Percentiles rank a stretch among this genome's conserved stretches.
These are phyloP conservation scores for Rynchops niger DNA, from an alignment of 2,113 vertebrate species.

Conservation along the genomic window DNA sequence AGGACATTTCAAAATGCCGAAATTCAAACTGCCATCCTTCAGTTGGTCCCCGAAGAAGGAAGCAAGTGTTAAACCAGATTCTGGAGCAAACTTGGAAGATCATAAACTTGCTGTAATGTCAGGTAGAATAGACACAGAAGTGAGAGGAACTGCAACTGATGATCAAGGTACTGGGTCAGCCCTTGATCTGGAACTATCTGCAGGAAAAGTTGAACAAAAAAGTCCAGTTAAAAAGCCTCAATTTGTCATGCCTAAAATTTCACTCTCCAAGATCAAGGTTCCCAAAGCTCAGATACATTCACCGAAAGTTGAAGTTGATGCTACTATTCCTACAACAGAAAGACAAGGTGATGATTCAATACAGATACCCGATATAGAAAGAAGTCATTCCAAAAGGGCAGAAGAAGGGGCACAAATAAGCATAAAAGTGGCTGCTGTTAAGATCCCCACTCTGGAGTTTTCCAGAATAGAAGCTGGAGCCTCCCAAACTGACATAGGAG, in stretches of 20 bases:
- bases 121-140: not conserved
- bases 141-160: not conserved
- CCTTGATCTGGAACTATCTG: not conserved
- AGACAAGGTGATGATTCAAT: not conserved
- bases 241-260: conserved; percentile 49
- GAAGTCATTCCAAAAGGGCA: not conserved
- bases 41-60: conserved; percentile 66
- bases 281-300: not conserved
- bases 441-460: not conserved
- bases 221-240: not conserved
- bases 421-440: conserved; percentile 24
- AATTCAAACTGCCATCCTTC: conserved; percentile 68
- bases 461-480: not conserved
- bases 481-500: not conserved
- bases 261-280: conserved; percentile 36
- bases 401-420: conserved; percentile 18
- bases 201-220: not conserved
- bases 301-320: not conserved
- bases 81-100: not conserved
- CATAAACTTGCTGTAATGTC: not conserved
- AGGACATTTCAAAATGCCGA: conserved; percentile 62
- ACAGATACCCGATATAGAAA: conserved; percentile 27
- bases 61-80: not conserved
- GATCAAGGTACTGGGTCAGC: not conserved
- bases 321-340: not conserved